A percentile compares a stretch with the other conserved stretches of the same genome.
Evolutionary conservation across 2,888 invertebrate species (phyloP).

Genomic region (Beris chalybata): DNA sequence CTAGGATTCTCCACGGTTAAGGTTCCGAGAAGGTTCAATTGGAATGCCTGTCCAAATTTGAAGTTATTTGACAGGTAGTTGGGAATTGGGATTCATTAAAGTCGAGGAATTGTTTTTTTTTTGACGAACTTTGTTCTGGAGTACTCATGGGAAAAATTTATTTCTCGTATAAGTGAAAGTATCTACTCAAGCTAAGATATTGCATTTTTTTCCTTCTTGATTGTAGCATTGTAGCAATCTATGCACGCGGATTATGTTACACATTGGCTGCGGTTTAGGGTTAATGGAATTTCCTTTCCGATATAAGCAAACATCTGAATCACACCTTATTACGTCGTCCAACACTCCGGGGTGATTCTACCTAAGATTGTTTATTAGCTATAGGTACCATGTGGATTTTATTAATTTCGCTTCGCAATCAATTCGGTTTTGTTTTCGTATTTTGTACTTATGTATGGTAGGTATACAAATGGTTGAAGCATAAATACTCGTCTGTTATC

Average conservation of each 20-base stretch:
- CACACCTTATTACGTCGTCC: conserved; percentile 6
- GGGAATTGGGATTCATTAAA: background rate
- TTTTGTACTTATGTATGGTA: background rate
- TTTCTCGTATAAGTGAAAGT: conserved; percentile 26
- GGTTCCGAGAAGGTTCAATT: conserved; percentile 11
- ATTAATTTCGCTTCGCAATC: background rate
- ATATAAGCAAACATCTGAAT: no score
- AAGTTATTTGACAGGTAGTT: conserved; percentile 8
- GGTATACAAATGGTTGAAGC: no score
- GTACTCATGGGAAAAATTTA: conserved; percentile 26
- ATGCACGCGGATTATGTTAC: conserved; percentile 22
- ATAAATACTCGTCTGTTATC: no score
- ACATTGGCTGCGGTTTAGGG: conserved; percentile 28
- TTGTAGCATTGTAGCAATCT: conserved; percentile 9
- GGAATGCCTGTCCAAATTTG: background rate
- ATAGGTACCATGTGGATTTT: background rate
- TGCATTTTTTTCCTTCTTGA: conserved; percentile 15
- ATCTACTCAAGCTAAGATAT: conserved; percentile 11
- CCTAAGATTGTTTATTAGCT: no score
- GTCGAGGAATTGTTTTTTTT: no score
- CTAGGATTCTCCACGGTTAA: background rate
- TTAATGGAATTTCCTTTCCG: conserved; percentile 33
- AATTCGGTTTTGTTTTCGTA: background rate
- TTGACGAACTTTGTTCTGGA: background rate
- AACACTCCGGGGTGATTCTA: no score